Evolutionary conservation across 2,113 vertebrate species (phyloP), one percentile per base, ranked within the genome.

Genomic region (Phyllopteryx taeniolatus): DNA sequence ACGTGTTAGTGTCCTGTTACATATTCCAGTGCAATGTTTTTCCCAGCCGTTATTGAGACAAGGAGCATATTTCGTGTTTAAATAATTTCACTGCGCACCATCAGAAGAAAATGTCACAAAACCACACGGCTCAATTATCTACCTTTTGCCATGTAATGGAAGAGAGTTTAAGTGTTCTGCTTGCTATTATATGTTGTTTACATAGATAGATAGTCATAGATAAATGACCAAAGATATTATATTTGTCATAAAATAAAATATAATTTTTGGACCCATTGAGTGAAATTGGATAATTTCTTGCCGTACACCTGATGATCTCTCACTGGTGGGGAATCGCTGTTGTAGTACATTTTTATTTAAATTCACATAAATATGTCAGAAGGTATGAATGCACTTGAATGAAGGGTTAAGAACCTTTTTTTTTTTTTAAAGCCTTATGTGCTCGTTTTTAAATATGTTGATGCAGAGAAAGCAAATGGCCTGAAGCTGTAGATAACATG

Each of bases 401-500:
- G 13, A 17, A 33, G 4, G 22, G 51, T 8, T 20, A 17, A 54
- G 51, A 17, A 19, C 15, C 19, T 1, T 39, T 39, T 39, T 39
- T 39, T 39, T 39, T 39, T 39, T 39, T 6, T 1, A 39, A 39
- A 39, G 7, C 1, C 7, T 63, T 64, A 72, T 22, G 57, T 72
- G 66, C 62, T 4, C 9, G 9, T 17, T 31, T 17, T 10, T 70
- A 33, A 17, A 20, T 5, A 31, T 66, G 42, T 65, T 65, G 13
- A 7, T 0, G 47, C 31, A 70, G 66, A 75, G 70, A 78, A 73
- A 71, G 72, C 60, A 68, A 71, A 42, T 35, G 39, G 64, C 75
- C 75, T 73, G 61, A 64, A 83, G 73, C 77, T 47, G 56, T 35
- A 20, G 68, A 74, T 79, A 74, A 70, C 31, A 43, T 64, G 27